Evolutionary conservation across 2,888 invertebrate genomes (phyloP), one percentile per base, ranked within the genome.

Genomic region (Alloscopus bannaensis): DNA sequence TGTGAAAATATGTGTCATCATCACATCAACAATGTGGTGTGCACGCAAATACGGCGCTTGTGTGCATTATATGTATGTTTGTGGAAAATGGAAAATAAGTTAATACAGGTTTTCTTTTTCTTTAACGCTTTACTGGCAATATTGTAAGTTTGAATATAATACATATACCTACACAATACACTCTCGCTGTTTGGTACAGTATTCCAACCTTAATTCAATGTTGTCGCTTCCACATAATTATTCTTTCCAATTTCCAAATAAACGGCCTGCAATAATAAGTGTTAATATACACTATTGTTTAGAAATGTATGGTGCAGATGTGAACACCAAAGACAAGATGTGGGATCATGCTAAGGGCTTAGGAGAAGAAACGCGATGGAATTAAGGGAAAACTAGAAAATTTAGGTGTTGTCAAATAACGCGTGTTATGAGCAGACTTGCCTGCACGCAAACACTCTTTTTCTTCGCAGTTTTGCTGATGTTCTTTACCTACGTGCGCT

Each of bases 371-470:
- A 45, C n/a, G 18, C n/a, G n/a, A 45, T 11, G 18, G 45, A 45
- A 45, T 45, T 45, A 16, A 45, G n/a, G 45, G n/a, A 45, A 36
- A 45, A 45, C 45, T 45, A 18, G n/a, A n/a, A 45, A 45, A 16
- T 16, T 45, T 18, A 8, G n/a, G 13, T 45, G 45, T 45, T 45
- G 45, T 45, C 45, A 11, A 16, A 4, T 4, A 45, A 11, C 45
- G n/a, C 45, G 18, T 45, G 45, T 45, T 18, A 16, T 36, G 36
- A 8, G 13, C 13, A 13, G 8, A 36, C 6, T 36, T n/a, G n/a
- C n/a, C n/a, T n/a, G n/a, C n/a, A n/a, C n/a, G n/a, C n/a, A n/a
- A n/a, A n/a, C n/a, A n/a, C n/a, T n/a, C n/a, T n/a, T n/a, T n/a
- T n/a, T n/a, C n/a, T n/a, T n/a, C n/a, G n/a, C 6, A 8, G 36